Evolutionary conservation across 2,888 invertebrate species (phyloP).

Genomic region (Sclerodermus sp.): DNA sequence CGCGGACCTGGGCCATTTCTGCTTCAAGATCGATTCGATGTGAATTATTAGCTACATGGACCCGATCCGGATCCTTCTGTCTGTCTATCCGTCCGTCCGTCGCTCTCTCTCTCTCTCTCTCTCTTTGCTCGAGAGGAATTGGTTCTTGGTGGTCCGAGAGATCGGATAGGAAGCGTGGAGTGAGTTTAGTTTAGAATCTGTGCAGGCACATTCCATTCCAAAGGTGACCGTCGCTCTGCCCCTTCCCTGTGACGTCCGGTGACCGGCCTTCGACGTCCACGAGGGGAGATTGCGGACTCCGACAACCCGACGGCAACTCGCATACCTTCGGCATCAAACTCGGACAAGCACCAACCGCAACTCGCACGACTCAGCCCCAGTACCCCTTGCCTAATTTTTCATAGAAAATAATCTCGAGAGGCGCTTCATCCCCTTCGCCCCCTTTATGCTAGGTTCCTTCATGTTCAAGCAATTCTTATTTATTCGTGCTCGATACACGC

Average conservation of each 20-base stretch:
- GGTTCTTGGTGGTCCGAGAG: slow-evolving; percentile 43
- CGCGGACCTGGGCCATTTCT: neutral
- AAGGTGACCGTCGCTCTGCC: slow-evolving; percentile 41
- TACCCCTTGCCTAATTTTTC: too few species aligned
- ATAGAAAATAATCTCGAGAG: too few species aligned
- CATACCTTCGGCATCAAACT: slow-evolving; percentile 39
- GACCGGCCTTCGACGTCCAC: slow-evolving; percentile 49
- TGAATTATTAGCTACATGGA: neutral
- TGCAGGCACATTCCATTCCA: slow-evolving; percentile 54
- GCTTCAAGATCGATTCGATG: neutral
- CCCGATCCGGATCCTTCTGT: neutral
- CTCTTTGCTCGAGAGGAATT: slow-evolving; percentile 19
- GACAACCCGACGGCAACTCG: slow-evolving; percentile 43
- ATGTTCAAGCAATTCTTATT: too few species aligned
- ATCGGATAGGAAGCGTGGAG: slow-evolving; percentile 35
- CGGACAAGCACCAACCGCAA: slow-evolving; percentile 38
- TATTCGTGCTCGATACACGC: too few species aligned
- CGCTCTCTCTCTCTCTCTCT: too few species aligned
- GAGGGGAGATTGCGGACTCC: slow-evolving; percentile 49
- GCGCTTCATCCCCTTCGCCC: too few species aligned
- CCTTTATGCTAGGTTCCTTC: too few species aligned
- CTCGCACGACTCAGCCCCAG: slow-evolving; percentile 15
- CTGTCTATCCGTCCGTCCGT: neutral
- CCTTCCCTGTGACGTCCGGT: slow-evolving; percentile 39
- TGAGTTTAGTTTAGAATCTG: slow-evolving; percentile 49